Percentiles rank a stretch among this genome's conserved stretches.
Evolutionary conservation across 2,797 vertebrate species (phyloP).

Genomic region (Dallia pectoralis): DNA sequence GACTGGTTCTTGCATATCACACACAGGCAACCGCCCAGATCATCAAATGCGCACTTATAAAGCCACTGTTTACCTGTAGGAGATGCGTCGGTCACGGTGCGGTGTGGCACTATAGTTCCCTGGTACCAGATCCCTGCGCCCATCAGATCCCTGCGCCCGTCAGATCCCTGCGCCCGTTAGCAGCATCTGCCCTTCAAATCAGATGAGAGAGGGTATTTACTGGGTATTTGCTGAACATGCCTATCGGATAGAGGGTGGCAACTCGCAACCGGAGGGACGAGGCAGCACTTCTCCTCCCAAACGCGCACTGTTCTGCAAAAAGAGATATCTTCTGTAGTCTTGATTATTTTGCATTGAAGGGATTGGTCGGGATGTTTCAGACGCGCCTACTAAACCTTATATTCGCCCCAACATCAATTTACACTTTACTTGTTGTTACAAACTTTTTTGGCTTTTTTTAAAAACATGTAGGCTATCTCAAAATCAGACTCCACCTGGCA

Average conservation of each 20-base stretch:
- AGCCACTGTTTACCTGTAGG: constrained; percentile 17
- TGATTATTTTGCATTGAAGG: neutral
- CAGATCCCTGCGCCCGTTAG: neutral
- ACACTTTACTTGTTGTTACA: neutral
- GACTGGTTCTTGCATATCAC: neutral
- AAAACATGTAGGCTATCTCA: neutral
- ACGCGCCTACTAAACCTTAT: neutral
- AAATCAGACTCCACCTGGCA: neutral
- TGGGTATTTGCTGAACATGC: constrained; percentile 12
- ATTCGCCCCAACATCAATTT: neutral
- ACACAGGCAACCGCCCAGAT: neutral
- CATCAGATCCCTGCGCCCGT: constrained; percentile 1
- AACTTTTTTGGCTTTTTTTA: neutral
- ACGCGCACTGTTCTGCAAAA: neutral
- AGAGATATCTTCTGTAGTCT: neutral
- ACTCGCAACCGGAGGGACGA: constrained; percentile 3
- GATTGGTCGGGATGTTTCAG: neutral
- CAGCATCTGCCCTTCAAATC: constrained; percentile 12
- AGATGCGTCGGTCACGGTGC: constrained; percentile 7
- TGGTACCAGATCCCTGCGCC: neutral
- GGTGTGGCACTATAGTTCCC: constrained; percentile 3
- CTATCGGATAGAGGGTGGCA: constrained; percentile 7
- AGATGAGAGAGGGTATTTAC: neutral
- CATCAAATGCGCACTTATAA: neutral
- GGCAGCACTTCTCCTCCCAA: neutral